Base-by-base conservation (phyloP, 2,113 vertebrate species). In the Smithornis capensis region DNA sequence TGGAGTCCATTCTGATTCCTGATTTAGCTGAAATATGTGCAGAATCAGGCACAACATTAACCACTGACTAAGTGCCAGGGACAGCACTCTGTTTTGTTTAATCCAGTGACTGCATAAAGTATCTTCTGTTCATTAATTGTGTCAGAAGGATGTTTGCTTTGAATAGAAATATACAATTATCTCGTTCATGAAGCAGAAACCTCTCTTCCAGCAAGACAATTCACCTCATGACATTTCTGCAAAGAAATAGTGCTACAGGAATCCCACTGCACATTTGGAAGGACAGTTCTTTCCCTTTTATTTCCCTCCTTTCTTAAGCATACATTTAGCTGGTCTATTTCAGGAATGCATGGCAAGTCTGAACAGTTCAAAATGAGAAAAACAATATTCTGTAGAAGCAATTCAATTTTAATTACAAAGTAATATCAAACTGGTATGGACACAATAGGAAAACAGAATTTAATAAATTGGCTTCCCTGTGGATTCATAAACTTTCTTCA, bases 151-250 rank as follows among this genome's bases (percentile, higher is more conserved):
- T 70, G 44, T 67, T 86, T 92, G 73, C 42, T 85, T 92, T 78
- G 57, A 92, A 95, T 37, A 95, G 42, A 92, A 95, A 83, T 81
- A 92, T 5, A 94, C 47, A 70, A 83, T 93, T 88, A 87, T 45
- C 44, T 87, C 94, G 60, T 52, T 91, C 81, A 71, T 50, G 78
- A 94, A 91, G 60, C 47, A 95, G 60, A 94, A 96, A 74, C 19
- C 24, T 59, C 28, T 65, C 56, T 81, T 55, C 50, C 7, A 1
- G 52, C 35, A 95, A 64, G 60, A 67, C 81, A 90, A 79, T 16
- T 59, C 52, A 47, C 56, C 16, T 69, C 60, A 64, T 4, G 4
- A 4, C 77, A 83, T 78, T 94, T 75, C 68, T 49, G 25, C n/a
- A 88, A 67, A 88, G 55, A 95, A 86, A 92, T 60, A 70, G 31